A percentile compares a stretch with the other conserved stretches of the same genome.
Evolutionary conservation across 2,888 invertebrate genomes (phyloP).

Genomic region (Drosophila affinis): DNA sequence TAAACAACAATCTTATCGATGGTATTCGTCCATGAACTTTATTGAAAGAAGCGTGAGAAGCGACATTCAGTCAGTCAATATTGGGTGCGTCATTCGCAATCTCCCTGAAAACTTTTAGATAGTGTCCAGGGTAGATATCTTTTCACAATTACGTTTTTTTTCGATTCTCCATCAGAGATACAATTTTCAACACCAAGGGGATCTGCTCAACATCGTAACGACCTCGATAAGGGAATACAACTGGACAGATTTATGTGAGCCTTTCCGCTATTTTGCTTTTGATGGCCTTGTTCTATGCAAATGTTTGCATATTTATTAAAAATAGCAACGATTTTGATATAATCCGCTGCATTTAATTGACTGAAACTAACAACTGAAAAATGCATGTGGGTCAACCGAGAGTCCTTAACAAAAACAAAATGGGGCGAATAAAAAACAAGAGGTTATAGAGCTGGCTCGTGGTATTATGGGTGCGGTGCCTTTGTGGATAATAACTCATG

Average conservation of each 20-base stretch:
- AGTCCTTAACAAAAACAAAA: conserved; percentile 13
- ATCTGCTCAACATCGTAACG: not conserved
- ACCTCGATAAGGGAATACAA: not conserved
- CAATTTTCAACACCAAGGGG: too few species aligned
- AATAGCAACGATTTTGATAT: conserved; percentile 62
- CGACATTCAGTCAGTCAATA: too few species aligned
- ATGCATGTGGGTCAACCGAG: conserved; percentile 53
- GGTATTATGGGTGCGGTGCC: conserved; percentile 6
- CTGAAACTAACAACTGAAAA: conserved; percentile 61
- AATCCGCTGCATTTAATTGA: conserved; percentile 74
- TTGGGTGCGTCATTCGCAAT: too few species aligned
- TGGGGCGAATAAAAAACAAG: conserved; percentile 11
- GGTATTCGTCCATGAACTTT: too few species aligned
- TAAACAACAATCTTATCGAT: too few species aligned
- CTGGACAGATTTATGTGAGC: conserved; percentile 26
- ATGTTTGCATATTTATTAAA: conserved; percentile 73
- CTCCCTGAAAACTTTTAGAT: too few species aligned
- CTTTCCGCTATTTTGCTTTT: conserved; percentile 12
- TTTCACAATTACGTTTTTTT: too few species aligned
- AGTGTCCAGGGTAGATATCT: too few species aligned
- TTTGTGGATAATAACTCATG: conserved; percentile 41
- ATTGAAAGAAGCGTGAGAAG: too few species aligned
- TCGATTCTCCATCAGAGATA: too few species aligned
- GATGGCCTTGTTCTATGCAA: conserved; percentile 51
- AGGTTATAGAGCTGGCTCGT: conserved; percentile 1